Evolutionary conservation across 2,888 invertebrate species (phyloP), one percentile per base, ranked within the genome.

Genomic region (Lathronympha strigana): DNA sequence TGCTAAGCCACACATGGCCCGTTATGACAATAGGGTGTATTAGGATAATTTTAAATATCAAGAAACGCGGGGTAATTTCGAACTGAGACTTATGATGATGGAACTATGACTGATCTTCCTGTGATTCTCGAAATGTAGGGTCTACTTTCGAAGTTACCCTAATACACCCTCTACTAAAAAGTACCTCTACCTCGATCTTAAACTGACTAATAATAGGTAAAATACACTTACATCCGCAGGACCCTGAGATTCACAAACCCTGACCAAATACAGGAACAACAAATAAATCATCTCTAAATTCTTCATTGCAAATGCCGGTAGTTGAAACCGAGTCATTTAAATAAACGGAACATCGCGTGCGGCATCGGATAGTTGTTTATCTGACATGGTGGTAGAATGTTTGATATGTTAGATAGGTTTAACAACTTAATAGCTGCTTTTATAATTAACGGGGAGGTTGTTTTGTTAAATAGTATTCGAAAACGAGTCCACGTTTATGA

Each of bases 321-420:
- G 13, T 17, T 47, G 47, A 38, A 28, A 38, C 53, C 1, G n/a
- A 13, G 3, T 11, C 15, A 49, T 66, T 62, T 67, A 61, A 66
- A 61, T 62, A 51, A 36, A 62, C 28, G 5, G 1, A 13, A 50
- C 15, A 57, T 67, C 33, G 62, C 66, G 55, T 67, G 66, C 0
- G 4, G 8, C 8, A 62, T 67, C 66, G 17, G 66, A 67, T 57
- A 62, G 13, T 23, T 23, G 51, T 40, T 54, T 17, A 45, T 51
- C 49, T 28, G 19, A 62, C 64, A 66, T 57, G 50, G 23, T 60
- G 38, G 25, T 21, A 19, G 11, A 43, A 51, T 58, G 45, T 57
- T 6, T 17, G 57, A 58, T 63, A 23, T 58, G 57, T 58, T 15
- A 2, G 57, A 58, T 47, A 47, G n/a, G n/a, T 17, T 21, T 23